A percentile compares a stretch with the other conserved stretches of the same genome.
Evolutionary conservation across 2,888 invertebrate genomes (phyloP).

Genomic region (Cactoblastis cactorum): DNA sequence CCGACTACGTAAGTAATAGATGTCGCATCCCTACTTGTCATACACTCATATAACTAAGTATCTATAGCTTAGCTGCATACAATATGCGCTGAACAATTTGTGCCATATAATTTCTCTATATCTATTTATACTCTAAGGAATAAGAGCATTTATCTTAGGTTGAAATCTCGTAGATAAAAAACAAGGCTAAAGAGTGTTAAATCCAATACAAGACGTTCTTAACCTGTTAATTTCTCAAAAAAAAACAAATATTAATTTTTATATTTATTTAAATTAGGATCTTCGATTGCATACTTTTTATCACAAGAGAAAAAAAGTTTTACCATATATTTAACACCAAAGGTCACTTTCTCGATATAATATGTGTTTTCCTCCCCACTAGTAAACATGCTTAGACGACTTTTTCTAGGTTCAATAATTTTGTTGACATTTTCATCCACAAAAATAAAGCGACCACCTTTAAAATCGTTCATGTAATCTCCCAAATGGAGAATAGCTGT

Average conservation of each 20-base stretch:
- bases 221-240: too few species aligned
- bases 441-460: conserved; percentile 91
- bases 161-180: background rate
- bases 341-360: conserved; percentile 87
- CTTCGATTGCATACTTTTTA: conserved; percentile 81
- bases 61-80: too few species aligned
- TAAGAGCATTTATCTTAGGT: too few species aligned
- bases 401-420: conserved; percentile 88
- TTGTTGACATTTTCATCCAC: conserved; percentile 82
- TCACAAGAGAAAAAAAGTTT: conserved; percentile 94
- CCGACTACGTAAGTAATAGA: too few species aligned
- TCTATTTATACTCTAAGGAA: too few species aligned
- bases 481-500: conserved; percentile 90
- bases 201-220: too few species aligned
- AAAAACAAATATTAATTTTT: conserved; percentile 20
- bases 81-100: too few species aligned
- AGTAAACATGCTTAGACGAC: conserved; percentile 90
- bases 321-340: conserved; percentile 88
- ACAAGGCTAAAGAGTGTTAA: too few species aligned
- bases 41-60: too few species aligned
- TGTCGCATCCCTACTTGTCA: too few species aligned
- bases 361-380: conserved; percentile 93
- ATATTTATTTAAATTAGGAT: conserved; percentile 60
- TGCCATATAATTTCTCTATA: too few species aligned
- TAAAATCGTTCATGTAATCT: conserved; percentile 86